A percentile compares a stretch with the other conserved stretches of the same genome.
Evolutionary conservation across 1,140 invertebrate genomes (phyloP).

Genomic region (Macrotrachela quadricornifera): DNA sequence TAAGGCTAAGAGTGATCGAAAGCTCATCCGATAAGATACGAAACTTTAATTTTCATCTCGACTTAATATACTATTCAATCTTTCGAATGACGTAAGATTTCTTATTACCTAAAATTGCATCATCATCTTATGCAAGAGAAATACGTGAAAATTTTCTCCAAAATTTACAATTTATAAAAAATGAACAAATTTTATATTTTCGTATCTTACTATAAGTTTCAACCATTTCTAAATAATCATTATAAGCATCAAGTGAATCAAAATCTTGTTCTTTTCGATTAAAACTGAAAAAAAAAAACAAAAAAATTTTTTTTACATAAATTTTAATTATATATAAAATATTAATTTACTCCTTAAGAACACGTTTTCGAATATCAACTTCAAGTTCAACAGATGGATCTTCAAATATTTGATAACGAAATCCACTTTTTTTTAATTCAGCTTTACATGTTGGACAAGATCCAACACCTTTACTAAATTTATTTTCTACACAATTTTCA

Average conservation of each 20-base stretch:
- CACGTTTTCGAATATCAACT: constrained; percentile 69
- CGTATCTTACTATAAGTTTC: neutral
- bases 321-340: neutral
- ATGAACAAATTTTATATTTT: too few species aligned
- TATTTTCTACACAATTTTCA: constrained; percentile 78
- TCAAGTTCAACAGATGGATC: constrained; percentile 88
- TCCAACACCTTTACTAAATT: constrained; percentile 80
- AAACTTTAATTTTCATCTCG: too few species aligned
- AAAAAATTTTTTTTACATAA: neutral
- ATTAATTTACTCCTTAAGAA: constrained; percentile 40
- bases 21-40: too few species aligned
- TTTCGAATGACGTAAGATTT: neutral
- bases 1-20: too few species aligned
- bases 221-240: constrained; percentile 9
- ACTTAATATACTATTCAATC: neutral
- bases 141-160: too few species aligned
- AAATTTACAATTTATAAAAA: too few species aligned
- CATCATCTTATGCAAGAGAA: too few species aligned
- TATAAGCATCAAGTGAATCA: constrained; percentile 1
- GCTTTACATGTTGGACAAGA: constrained; percentile 73
- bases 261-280: constrained; percentile 7
- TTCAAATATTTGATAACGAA: constrained; percentile 81
- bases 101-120: neutral
- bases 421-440: constrained; percentile 62
- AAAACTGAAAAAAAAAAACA: neutral